Conservation (phyloP, 1,140 invertebrate genomes). For the Drosophila lowei region DNA sequence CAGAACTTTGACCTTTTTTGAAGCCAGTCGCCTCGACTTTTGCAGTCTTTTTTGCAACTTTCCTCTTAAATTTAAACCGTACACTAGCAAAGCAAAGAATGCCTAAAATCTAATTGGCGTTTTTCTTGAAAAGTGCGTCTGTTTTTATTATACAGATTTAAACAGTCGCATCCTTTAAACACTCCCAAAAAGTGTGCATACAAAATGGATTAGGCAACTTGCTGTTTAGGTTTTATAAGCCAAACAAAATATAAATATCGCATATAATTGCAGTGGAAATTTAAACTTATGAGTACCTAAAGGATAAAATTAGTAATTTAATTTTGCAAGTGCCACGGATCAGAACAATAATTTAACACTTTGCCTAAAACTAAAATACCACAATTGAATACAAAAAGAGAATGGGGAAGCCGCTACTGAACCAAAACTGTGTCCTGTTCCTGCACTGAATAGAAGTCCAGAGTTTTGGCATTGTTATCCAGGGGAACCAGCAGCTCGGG, state of each 20-base stretch:
- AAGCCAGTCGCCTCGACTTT: too few relatives aligned
- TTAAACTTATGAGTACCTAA: conserved; percentile 50
- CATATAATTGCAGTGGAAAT: conserved; percentile 31
- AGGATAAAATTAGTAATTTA: conserved; percentile 52
- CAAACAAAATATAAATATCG: conserved; percentile 46
- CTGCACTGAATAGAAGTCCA: conserved; percentile 93
- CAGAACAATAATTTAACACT: conserved; percentile 10
- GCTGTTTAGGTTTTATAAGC: conserved; percentile 31
- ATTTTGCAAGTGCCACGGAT: conserved; percentile 13
- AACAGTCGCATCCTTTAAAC: too few relatives aligned
- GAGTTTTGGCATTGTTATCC: conserved; percentile 91
- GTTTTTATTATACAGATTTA: too few relatives aligned
- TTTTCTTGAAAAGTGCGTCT: too few relatives aligned
- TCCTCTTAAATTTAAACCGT: too few relatives aligned
- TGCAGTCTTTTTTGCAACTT: too few relatives aligned
- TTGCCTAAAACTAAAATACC: conserved; percentile 54
- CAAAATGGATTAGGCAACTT: too few relatives aligned
- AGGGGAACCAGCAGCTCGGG: conserved; percentile 88
- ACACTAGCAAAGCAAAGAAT: too few relatives aligned
- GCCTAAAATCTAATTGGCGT: too few relatives aligned
- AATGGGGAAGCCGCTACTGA: conserved; percentile 33
- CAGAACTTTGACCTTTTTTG: too few relatives aligned
- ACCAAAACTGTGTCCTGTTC: conserved; percentile 91
- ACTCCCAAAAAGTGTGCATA: too few relatives aligned
- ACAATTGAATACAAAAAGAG: conserved; percentile 42